phyloP scores from a whole-genome alignment of 2,113 vertebrate species.

The Campylorhamphus procurvoides region DNA sequence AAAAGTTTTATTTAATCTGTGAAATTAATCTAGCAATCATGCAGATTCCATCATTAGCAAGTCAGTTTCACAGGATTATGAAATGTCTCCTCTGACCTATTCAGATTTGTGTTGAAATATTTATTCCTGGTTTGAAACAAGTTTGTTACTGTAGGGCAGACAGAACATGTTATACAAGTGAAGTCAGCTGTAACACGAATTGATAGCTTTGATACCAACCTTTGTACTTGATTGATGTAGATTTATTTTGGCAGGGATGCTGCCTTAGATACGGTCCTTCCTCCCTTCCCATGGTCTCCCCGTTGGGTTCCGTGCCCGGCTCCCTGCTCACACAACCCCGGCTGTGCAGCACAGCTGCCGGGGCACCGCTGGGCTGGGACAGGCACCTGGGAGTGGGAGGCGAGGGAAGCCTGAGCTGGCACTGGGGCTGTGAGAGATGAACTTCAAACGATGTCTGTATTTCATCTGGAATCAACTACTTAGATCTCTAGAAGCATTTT shows the following conservation, averaged over 20 bases:
- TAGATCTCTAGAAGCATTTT: conserved; percentile 42
- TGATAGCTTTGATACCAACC: conserved; percentile 41
- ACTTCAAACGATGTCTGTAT: conserved; percentile 31
- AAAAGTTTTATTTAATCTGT: neutral
- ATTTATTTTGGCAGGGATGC: conserved; percentile 19
- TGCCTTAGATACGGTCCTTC: neutral
- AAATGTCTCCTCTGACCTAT: neutral
- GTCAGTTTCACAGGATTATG: neutral
- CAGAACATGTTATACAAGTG: neutral
- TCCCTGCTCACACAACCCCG: neutral
- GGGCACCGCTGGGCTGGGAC: neutral
- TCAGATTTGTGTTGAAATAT: conserved; percentile 33
- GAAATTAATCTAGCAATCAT: neutral
- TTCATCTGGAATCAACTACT: conserved; percentile 46
- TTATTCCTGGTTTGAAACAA: conserved; percentile 16
- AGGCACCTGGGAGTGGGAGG: conserved; percentile 26
- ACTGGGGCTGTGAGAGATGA: neutral
- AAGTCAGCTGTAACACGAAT: neutral
- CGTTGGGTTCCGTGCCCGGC: rapidly evolving
- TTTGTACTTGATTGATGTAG: neutral
- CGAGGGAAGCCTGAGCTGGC: conserved; percentile 3
- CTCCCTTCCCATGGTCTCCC: neutral
- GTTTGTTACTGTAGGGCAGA: conserved; percentile 45
- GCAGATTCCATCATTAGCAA: neutral
- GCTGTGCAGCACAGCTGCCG: neutral